Conservation (phyloP, 1,140 invertebrate species). For the Sesamia nonagrioides region DNA sequence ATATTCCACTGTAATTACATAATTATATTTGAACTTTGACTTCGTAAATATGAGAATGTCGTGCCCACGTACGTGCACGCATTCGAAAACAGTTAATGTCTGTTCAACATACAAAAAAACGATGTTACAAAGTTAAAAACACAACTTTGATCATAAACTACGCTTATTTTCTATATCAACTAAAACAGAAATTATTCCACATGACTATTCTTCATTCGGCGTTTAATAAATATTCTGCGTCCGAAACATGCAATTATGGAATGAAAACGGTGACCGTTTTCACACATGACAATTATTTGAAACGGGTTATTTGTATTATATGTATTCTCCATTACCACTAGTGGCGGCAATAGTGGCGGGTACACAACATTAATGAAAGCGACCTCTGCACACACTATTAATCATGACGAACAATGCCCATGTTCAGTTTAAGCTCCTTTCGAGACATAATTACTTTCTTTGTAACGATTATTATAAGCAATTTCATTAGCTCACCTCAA, state of each 20-base stretch:
- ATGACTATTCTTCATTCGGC: not conserved
- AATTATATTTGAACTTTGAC: conserved; percentile 17
- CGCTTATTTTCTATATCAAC: conserved; percentile 40
- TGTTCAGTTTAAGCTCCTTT: conserved; percentile 52
- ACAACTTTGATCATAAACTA: conserved; percentile 31
- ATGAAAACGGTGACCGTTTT: conserved; percentile 26
- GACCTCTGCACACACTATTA: conserved; percentile 56
- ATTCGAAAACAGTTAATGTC: conserved; percentile 25
- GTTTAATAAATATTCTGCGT: conserved; percentile 33
- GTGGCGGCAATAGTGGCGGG: conserved; percentile 35
- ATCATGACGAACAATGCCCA: conserved; percentile 56
- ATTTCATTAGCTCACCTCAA: conserved; percentile 35
- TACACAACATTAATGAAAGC: conserved; percentile 55
- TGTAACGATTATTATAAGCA: conserved; percentile 44
- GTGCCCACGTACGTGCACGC: conserved; percentile 1
- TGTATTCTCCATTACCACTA: conserved; percentile 54
- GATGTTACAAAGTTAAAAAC: conserved; percentile 28
- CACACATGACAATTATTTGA: conserved; percentile 45
- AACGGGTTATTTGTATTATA: conserved; percentile 54
- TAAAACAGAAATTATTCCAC: conserved; percentile 28
- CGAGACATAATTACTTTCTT: conserved; percentile 51
- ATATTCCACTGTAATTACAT: conserved; percentile 13
- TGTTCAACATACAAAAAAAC: conserved; percentile 4
- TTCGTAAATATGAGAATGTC: conserved; percentile 34
- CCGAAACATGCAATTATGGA: conserved; percentile 38